A percentile compares a stretch with the other conserved stretches of the same genome.
These are phyloP conservation scores for Platyrinchus mystaceus DNA, from an alignment of 2,797 vertebrate species.

Conservation along the genomic window DNA sequence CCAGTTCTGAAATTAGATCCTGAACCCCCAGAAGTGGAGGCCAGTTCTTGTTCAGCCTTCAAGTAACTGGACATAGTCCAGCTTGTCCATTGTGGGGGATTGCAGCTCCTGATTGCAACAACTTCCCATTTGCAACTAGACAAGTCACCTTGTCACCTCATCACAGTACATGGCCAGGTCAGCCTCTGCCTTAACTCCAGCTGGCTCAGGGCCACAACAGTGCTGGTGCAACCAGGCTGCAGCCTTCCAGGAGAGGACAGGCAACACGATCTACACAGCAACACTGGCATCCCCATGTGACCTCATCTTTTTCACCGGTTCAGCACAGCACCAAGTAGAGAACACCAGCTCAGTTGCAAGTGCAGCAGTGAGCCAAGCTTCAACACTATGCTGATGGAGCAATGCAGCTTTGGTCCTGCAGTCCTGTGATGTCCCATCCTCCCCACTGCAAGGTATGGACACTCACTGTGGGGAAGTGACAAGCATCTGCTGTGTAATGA, in stretches of 20 bases:
- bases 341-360: not conserved
- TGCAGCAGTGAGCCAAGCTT: not conserved
- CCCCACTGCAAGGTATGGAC: too few relatives aligned
- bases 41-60: not conserved
- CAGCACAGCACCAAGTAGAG: not conserved
- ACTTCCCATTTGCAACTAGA: not conserved
- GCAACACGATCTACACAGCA: not conserved
- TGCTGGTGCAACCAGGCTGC: not conserved
- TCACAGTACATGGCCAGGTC: not conserved
- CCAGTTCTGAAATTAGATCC: not conserved
- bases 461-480: not conserved
- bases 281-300: not conserved
- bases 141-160: not conserved
- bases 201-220: not conserved
- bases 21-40: accelerated
- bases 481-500: not conserved
- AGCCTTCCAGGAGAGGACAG: not conserved
- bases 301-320: not conserved
- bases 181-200: not conserved
- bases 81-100: not conserved
- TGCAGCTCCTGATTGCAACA: not conserved
- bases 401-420: not conserved
- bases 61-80: not conserved
- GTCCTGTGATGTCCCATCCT: not conserved
- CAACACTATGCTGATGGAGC: not conserved